Evolutionary conservation across 1,140 invertebrate genomes (phyloP).

Genomic region (Battus philenor): DNA sequence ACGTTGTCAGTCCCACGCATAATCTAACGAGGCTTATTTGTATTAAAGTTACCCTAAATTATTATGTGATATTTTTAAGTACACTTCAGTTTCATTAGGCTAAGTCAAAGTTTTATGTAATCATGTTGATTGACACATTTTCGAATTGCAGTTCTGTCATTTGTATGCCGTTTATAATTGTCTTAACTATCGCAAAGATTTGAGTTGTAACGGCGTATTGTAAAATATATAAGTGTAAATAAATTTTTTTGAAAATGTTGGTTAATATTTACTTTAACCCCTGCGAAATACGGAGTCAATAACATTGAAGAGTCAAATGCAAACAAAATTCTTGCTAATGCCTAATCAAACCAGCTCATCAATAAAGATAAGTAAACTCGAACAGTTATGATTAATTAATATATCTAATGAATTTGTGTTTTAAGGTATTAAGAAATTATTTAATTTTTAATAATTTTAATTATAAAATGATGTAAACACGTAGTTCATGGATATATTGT

Average conservation of each 20-base stretch:
- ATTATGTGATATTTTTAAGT: conserved; percentile 67
- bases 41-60: conserved; percentile 63
- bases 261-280: conserved; percentile 37
- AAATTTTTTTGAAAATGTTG: conserved; percentile 56
- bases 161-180: conserved; percentile 15
- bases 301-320: conserved; percentile 21
- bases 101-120: conserved; percentile 27
- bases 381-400: no score
- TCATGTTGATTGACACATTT: neutral
- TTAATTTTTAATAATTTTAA: no score
- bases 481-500: no score
- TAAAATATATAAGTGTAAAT: conserved; percentile 73
- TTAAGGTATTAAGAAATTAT: no score
- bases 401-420: no score
- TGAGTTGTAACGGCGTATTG: conserved; percentile 39
- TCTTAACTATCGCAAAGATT: conserved; percentile 12
- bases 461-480: no score
- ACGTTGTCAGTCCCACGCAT: conserved; percentile 23
- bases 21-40: conserved; percentile 50
- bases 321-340: no score
- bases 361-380: no score
- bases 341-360: no score
- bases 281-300: conserved; percentile 38
- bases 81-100: conserved; percentile 38
- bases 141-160: conserved; percentile 3